Conservation (phyloP, 2,113 vertebrate species). For the Nothocercus julius region DNA sequence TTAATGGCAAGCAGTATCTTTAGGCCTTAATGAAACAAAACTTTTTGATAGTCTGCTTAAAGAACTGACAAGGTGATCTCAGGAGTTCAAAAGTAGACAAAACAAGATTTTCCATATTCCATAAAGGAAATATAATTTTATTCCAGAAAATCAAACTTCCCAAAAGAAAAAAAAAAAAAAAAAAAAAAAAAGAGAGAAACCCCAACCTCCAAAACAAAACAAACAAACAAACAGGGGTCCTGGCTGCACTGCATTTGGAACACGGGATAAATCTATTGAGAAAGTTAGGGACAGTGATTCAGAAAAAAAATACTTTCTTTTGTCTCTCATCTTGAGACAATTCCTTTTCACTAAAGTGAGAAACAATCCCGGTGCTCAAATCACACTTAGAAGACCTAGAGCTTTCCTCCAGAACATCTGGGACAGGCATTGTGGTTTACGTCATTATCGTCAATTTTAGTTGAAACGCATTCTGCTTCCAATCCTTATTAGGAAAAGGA, state of each 20-base stretch:
- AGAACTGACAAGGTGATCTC: neutral
- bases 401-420: neutral
- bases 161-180: too few relatives aligned
- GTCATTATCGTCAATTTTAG: neutral
- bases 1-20: neutral
- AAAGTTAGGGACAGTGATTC: neutral
- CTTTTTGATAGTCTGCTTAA: neutral
- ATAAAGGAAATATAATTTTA: neutral
- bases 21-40: neutral
- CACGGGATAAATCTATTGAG: neutral
- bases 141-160: neutral
- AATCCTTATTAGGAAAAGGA: neutral
- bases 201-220: too few relatives aligned
- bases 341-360: neutral
- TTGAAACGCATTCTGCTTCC: neutral
- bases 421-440: accelerated
- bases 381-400: neutral
- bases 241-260: neutral
- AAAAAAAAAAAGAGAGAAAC: too few relatives aligned
- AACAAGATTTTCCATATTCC: too few relatives aligned
- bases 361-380: neutral
- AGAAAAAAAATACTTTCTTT: neutral
- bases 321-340: neutral
- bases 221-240: neutral
- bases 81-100: neutral